Percentiles rank a stretch among this genome's conserved stretches.
These are phyloP conservation scores for Dendrolimus punctatus DNA, from an alignment of 1,140 invertebrate genomes.

Conservation along the genomic window DNA sequence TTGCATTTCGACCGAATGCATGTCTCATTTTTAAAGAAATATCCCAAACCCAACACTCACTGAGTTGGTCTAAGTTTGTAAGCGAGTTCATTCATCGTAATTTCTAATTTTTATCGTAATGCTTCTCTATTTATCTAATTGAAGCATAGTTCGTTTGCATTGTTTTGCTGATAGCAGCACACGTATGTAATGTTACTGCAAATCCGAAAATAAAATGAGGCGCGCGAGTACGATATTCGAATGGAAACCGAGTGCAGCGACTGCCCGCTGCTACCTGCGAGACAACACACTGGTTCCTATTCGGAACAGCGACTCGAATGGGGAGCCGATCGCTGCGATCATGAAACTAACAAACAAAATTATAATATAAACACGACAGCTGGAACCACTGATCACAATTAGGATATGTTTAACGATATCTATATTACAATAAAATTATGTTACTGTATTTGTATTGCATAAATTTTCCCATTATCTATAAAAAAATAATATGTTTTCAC, in stretches of 20 bases:
- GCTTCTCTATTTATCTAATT: slow-evolving; percentile 35
- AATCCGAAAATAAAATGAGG: slow-evolving; percentile 42
- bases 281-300: slow-evolving; percentile 2
- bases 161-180: slow-evolving; percentile 44
- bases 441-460: no score
- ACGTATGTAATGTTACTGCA: slow-evolving; percentile 34
- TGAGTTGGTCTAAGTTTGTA: slow-evolving; percentile 28
- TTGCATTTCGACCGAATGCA: slow-evolving; percentile 74
- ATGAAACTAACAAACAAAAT: no score
- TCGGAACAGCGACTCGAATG: slow-evolving; percentile 5
- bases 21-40: slow-evolving; percentile 69
- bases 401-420: no score
- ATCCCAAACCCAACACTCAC: slow-evolving; percentile 38
- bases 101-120: slow-evolving; percentile 24
- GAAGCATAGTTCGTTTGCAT: slow-evolving; percentile 44
- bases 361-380: no score
- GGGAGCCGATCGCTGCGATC: neutral
- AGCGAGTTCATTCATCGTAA: slow-evolving; percentile 21
- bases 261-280: neutral
- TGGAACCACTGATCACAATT: no score
- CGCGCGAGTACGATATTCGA: slow-evolving; percentile 16
- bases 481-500: no score
- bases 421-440: no score
- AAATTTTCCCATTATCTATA: no score
- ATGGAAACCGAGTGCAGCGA: slow-evolving; percentile 11